Conservation (phyloP, 2,888 invertebrate species). For the Glyphotaelius pellucidus region DNA sequence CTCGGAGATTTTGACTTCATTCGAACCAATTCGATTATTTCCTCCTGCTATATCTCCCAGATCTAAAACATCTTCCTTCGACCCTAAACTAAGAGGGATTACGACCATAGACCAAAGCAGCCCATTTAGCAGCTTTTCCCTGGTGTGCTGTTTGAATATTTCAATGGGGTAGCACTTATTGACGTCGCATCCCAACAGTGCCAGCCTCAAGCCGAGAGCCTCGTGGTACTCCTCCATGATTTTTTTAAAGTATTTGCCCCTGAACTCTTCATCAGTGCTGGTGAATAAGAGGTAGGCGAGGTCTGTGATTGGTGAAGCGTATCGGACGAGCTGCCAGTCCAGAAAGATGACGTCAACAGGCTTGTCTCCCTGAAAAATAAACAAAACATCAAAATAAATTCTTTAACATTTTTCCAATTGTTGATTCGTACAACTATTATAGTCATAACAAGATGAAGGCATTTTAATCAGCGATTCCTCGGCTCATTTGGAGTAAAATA, state of each 20-base stretch:
- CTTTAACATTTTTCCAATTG: not conserved
- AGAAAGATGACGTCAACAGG: slow-evolving; percentile 21
- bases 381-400: too few species aligned
- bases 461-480: too few species aligned
- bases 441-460: too few species aligned
- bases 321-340: slow-evolving; percentile 24
- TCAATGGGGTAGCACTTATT: slow-evolving; percentile 27
- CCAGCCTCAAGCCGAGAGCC: not conserved
- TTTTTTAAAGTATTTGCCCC: slow-evolving; percentile 8
- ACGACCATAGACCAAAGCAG: slow-evolving; percentile 24
- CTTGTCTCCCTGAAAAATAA: slow-evolving; percentile 34
- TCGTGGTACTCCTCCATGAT: slow-evolving; percentile 46
- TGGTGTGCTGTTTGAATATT: slow-evolving; percentile 36
- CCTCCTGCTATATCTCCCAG: slow-evolving; percentile 19
- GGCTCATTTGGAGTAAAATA: too few species aligned
- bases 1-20: slow-evolving; percentile 29
- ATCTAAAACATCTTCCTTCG: slow-evolving; percentile 19
- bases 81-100: slow-evolving; percentile 18
- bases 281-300: slow-evolving; percentile 45
- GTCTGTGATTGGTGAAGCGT: slow-evolving; percentile 50
- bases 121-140: slow-evolving; percentile 26
- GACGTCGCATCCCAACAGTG: slow-evolving; percentile 21
- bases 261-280: slow-evolving; percentile 43
- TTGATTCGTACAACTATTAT: not conserved
- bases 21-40: not conserved